Conservation (phyloP, 2,797 vertebrate species). For the Dendrocincla tyrannina region DNA sequence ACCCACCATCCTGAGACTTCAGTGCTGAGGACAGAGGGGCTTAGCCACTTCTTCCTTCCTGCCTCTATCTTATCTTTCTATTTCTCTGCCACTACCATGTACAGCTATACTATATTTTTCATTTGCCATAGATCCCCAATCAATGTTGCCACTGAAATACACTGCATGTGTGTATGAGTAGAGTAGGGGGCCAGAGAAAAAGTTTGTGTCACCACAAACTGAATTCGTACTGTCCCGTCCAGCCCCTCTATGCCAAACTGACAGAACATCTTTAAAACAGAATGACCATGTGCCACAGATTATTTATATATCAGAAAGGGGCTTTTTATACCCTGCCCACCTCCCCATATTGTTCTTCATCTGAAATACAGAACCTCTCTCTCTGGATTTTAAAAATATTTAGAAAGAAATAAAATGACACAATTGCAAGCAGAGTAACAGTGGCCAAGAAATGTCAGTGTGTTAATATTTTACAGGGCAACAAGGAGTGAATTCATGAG, state of each 20-base stretch:
- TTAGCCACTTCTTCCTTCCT: background rate
- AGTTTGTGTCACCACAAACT: background rate
- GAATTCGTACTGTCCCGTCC: background rate
- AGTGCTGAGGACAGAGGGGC: fast-evolving
- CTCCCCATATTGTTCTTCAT: background rate
- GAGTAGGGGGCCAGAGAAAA: background rate
- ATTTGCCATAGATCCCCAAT: background rate
- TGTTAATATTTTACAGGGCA: background rate
- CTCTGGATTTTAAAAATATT: background rate
- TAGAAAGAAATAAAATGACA: background rate
- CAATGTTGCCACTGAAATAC: background rate
- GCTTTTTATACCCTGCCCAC: background rate
- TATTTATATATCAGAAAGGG: background rate
- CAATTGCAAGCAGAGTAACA: background rate
- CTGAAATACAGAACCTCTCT: background rate
- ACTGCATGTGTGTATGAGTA: background rate
- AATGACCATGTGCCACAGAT: background rate
- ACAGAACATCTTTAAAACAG: background rate
- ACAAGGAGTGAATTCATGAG: background rate
- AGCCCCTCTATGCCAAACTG: background rate
- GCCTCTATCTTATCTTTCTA: background rate
- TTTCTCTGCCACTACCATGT: background rate
- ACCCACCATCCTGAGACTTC: background rate
- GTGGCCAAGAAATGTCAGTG: background rate
- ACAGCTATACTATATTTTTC: background rate